Base-by-base conservation (phyloP, 2,113 vertebrate species). In the Calidris pugnax region DNA sequence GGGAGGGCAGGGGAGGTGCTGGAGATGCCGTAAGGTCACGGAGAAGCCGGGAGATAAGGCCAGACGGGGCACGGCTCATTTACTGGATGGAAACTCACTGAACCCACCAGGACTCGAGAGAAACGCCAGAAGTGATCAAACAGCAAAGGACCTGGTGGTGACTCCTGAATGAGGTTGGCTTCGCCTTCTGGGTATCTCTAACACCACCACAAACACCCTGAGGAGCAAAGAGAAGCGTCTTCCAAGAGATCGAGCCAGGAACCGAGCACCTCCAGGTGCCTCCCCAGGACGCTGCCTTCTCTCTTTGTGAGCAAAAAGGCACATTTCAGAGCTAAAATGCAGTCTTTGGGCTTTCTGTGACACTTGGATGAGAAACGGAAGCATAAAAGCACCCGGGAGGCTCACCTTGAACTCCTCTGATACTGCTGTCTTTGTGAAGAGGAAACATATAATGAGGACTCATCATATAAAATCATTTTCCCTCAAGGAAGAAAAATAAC, bases 1-100 rank as follows among this genome's bases (percentile, higher is more conserved):
- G 97, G 95, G 94, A 96, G 95, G 95, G 75, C 90, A 78, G 56
- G 50, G 93, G 96, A 95, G 91, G 63, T 74, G 96, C 96, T 96
- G 96, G 96, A 63, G 88, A 90, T 60, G 94, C 89, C 3, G 2
- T 4, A 23, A 85, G 95, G 94, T 94, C 96, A 92, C 8, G 1
- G 15, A 53, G 85, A 28, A 93, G 85, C 53, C 4, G 7, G 51
- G 68, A 37, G 80, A 53, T 10, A 2, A 69, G 55, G 76, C 37
- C 72, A 78, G 80, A 8, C 3, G 2, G 64, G 63, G 41, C 79
- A 88, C 0, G 1, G 89, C 48, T 85, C 60, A 0, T 21, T 39
- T 5, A 14, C 7, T 8, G 55, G 28, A 3, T 28, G 60, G 83
- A 4, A 95, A 62, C 39, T 39, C 48, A 17, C 18, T 3, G 22